phyloP scores from a whole-genome alignment of 1,140 invertebrate species.

The Apis cerana region DNA sequence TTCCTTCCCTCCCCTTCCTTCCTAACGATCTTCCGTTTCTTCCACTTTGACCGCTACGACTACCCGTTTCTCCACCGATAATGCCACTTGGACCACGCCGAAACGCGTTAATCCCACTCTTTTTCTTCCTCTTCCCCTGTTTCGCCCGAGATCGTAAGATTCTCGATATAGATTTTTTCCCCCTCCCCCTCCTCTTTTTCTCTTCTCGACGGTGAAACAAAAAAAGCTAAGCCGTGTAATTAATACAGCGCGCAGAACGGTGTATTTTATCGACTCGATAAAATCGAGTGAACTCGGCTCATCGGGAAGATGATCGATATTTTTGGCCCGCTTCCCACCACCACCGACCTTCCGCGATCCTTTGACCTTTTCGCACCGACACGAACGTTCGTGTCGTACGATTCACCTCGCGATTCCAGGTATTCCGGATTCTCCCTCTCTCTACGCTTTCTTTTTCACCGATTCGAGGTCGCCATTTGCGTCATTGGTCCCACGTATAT shows the following conservation, averaged over 20 bases:
- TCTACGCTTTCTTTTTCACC: constrained; percentile 14
- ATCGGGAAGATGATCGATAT: constrained; percentile 61
- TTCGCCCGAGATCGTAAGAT: too few relatives aligned
- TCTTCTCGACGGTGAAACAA: background rate
- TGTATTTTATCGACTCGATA: constrained; percentile 26
- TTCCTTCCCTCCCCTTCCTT: background rate
- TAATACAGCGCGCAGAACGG: constrained; percentile 12
- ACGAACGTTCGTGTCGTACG: constrained; percentile 34
- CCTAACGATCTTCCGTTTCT: constrained; percentile 26
- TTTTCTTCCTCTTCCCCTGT: too few relatives aligned
- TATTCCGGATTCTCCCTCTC: background rate
- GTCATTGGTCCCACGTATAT: constrained; percentile 8
- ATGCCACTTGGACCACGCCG: constrained; percentile 25
- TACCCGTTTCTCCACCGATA: background rate
- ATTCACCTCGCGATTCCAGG: constrained; percentile 29
- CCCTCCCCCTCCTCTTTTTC: too few relatives aligned
- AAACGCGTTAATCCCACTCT: constrained; percentile 1
- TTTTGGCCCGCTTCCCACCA: constrained; percentile 33
- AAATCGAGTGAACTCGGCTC: constrained; percentile 46
- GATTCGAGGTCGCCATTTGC: constrained; percentile 40
- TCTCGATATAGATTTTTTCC: constrained; percentile 47
- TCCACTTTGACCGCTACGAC: background rate
- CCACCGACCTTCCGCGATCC: constrained; percentile 22
- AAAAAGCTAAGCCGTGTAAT: constrained; percentile 37
- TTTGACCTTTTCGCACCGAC: constrained; percentile 53